These are phyloP conservation scores for Frieseomelitta varia DNA, from an alignment of 1,140 invertebrate species.

Conservation along the genomic window DNA sequence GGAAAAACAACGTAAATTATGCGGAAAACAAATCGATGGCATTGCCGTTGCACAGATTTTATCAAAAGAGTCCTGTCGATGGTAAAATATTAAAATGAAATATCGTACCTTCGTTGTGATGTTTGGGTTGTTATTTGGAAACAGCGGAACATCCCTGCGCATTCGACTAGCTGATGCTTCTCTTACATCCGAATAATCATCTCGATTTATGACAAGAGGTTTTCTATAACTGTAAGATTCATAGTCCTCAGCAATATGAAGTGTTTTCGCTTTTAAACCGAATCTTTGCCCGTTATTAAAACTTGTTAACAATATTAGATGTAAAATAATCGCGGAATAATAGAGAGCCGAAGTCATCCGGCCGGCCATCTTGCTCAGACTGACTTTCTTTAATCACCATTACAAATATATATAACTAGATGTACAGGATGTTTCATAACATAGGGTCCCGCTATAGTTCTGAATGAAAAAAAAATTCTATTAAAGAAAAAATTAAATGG, in stretches of 20 bases:
- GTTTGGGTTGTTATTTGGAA: conserved; percentile 68
- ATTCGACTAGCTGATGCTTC: conserved; percentile 69
- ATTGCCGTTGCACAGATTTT: not conserved
- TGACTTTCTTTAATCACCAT: conserved; percentile 60
- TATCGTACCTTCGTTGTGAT: conserved; percentile 72
- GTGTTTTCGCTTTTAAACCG: conserved; percentile 65
- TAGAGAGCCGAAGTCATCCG: conserved; percentile 72
- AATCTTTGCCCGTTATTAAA: conserved; percentile 68
- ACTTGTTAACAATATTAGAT: conserved; percentile 69
- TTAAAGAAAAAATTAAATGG: not conserved
- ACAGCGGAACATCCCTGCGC: conserved; percentile 60
- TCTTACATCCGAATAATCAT: conserved; percentile 43
- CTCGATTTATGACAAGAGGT: conserved; percentile 65
- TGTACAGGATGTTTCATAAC: not conserved
- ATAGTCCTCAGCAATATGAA: conserved; percentile 61
- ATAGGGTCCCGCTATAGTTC: not conserved
- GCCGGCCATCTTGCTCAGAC: conserved; percentile 79
- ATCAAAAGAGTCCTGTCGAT: not conserved
- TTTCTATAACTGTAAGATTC: conserved; percentile 31
- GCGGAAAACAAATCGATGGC: not conserved
- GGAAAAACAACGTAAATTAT: conserved; percentile 36
- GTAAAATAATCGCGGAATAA: conserved; percentile 67
- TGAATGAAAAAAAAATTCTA: not conserved
- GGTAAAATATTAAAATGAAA: not conserved
- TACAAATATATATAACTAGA: conserved; percentile 27